Evolutionary conservation across 2,888 invertebrate species (phyloP), one percentile per base, ranked within the genome.

Genomic region (Oscheius sp.): DNA sequence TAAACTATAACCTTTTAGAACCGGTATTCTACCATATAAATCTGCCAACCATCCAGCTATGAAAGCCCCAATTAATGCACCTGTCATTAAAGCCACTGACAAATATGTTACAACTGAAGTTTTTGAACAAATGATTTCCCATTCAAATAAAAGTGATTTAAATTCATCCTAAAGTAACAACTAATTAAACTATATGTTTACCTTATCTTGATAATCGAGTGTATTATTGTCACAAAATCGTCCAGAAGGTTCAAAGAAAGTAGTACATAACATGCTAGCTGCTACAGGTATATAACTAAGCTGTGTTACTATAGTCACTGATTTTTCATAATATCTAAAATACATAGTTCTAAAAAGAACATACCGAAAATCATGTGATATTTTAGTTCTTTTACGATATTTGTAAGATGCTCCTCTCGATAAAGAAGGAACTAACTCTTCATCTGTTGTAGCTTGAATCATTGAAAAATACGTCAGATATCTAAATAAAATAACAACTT

Each of bases 31-130:
- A 0, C 85, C 85, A 50, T 73, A 75, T n/a, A 71, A 71, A 69
- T 86, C 85, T 0, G 85, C 83, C 6, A 82, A 26, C 62, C 72
- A 81, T 9, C 85, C 85, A 28, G 81, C 72, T 26, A 74, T 17
- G 44, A 84, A 77, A 1, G 85, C 73, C 22, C 85, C 85, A 6
- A 79, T 22, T 0, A 84, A 56, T 5, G 80, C 85, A 33, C 83
- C 84, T 32, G 74, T 63, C 83, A 85, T 83, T 14, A 82, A 67
- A 14, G 68, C 51, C 36, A 77, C 74, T 2, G 82, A 72, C n/a
- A 77, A 57, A 14, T 67, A 22, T 17, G 78, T 68, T 9, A 67
- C 38, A 22, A 62, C 22, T 9, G 28, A 12, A 28, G 50, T 50
- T 20, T n/a, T 17, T 4, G 26, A 44, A 66, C 81, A 80, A 17